Percentiles rank a stretch among this genome's conserved stretches.
Evolutionary conservation across 2,888 invertebrate genomes (phyloP).

Genomic region (Acleris laterana): DNA sequence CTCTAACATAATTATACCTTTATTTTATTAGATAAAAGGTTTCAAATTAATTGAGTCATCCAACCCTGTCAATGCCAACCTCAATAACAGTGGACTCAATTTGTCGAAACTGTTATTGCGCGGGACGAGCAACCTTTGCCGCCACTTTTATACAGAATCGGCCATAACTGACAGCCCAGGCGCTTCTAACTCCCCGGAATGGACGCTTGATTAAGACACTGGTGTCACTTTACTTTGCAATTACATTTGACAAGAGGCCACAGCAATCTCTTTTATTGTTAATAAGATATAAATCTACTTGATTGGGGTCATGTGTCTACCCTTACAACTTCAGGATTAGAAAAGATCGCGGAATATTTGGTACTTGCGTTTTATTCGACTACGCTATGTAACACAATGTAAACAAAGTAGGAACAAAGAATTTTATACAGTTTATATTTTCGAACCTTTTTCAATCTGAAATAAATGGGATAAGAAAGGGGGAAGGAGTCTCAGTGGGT

Average conservation of each 20-base stretch:
- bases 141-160: conserved; percentile 72
- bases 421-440: conserved; percentile 25
- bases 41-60: conserved; percentile 29
- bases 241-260: conserved; percentile 74
- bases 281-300: conserved; percentile 61
- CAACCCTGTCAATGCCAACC: conserved; percentile 59
- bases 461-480: conserved; percentile 27
- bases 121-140: conserved; percentile 59
- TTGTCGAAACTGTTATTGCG: conserved; percentile 80
- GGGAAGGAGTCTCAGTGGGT: conserved; percentile 13
- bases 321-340: conserved; percentile 40
- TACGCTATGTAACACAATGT: conserved; percentile 6
- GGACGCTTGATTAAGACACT: conserved; percentile 82
- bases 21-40: conserved; percentile 8
- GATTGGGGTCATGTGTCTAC: conserved; percentile 46
- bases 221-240: conserved; percentile 79
- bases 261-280: conserved; percentile 73
- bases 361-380: conserved; percentile 32
- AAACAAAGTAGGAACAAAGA: conserved; percentile 7
- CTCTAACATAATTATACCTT: too few species aligned
- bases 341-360: conserved; percentile 32
- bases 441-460: conserved; percentile 13
- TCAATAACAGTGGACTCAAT: conserved; percentile 76
- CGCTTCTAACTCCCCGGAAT: conserved; percentile 72
- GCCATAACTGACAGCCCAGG: conserved; percentile 72